Conservation (phyloP, 2,797 vertebrate species). For the Serranus cabrilla region DNA sequence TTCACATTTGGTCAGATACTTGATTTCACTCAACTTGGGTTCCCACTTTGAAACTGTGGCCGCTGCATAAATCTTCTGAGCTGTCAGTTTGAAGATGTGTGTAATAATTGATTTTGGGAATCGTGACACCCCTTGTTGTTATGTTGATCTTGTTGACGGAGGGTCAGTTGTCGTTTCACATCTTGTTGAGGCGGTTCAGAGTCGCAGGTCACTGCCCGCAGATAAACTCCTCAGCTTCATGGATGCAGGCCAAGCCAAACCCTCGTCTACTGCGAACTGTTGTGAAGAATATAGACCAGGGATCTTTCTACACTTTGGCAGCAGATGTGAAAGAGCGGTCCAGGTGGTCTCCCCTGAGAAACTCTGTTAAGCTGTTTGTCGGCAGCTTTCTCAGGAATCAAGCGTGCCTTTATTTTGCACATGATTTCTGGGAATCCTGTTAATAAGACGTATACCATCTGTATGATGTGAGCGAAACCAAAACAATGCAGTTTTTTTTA, state of each 20-base stretch:
- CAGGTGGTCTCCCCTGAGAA: constrained; percentile 64
- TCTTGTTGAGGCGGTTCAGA: background rate
- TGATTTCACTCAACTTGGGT: too few relatives aligned
- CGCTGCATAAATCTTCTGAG: too few relatives aligned
- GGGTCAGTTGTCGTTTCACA: constrained; percentile 5
- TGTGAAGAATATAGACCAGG: constrained; percentile 16
- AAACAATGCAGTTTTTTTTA: constrained; percentile 70
- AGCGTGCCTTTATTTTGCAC: constrained; percentile 43
- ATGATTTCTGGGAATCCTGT: constrained; percentile 51
- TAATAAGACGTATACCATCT: constrained; percentile 59
- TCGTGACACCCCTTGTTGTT: too few relatives aligned
- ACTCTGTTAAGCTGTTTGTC: constrained; percentile 29
- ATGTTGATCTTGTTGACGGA: background rate
- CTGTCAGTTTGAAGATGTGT: too few relatives aligned
- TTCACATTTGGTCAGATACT: too few relatives aligned
- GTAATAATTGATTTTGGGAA: too few relatives aligned
- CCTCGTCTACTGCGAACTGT: constrained; percentile 23
- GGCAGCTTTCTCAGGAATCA: constrained; percentile 3
- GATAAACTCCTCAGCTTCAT: constrained; percentile 29
- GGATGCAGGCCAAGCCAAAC: constrained; percentile 44
- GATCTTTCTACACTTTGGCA: constrained; percentile 44
- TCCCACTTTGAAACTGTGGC: too few relatives aligned
- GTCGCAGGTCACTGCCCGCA: constrained; percentile 51
- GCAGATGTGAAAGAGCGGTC: constrained; percentile 19
- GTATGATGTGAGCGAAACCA: constrained; percentile 30